These are phyloP conservation scores for Conistra vaccinii DNA, from an alignment of 2,888 invertebrate genomes.

Conservation along the genomic window DNA sequence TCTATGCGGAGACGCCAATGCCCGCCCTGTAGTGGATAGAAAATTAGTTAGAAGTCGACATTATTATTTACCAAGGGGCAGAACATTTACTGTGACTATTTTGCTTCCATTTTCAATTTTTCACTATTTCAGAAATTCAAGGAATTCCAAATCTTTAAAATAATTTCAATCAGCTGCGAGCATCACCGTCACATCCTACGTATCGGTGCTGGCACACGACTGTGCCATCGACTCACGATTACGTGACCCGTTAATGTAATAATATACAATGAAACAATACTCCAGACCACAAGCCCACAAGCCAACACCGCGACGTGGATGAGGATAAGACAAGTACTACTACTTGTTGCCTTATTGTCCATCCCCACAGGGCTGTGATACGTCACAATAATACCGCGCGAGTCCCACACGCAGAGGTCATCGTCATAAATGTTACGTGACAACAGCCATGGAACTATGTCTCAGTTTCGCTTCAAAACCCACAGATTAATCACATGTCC, in stretches of 20 bases:
- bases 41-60: background rate
- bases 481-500: background rate
- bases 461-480: background rate
- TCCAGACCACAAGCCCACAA: conserved; percentile 28
- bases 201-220: conserved; percentile 3
- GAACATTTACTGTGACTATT: background rate
- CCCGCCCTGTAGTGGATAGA: background rate
- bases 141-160: background rate
- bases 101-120: background rate
- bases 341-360: background rate
- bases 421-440: background rate
- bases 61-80: background rate
- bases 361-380: background rate
- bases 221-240: background rate
- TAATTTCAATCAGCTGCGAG: background rate
- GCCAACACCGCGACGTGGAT: conserved; percentile 5
- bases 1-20: background rate
- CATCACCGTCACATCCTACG: background rate
- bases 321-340: conserved; percentile 14
- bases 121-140: background rate
- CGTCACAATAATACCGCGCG: background rate
- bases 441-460: background rate
- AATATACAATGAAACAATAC: background rate
- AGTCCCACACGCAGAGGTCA: background rate
- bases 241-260: background rate